Conservation (phyloP, 2,113 vertebrate species). For the Grus americana region DNA sequence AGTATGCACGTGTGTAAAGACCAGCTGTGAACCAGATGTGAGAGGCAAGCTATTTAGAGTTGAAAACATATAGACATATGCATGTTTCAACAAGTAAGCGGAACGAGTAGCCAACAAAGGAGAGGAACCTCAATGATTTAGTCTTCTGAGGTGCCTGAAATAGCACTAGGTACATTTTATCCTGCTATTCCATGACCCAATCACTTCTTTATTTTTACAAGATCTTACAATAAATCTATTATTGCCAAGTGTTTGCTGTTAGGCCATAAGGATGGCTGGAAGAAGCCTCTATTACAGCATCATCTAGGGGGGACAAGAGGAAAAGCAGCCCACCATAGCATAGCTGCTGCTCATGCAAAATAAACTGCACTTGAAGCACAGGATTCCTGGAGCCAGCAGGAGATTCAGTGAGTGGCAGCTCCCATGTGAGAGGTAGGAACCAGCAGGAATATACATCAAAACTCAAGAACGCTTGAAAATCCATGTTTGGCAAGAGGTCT, state of each 20-base stretch:
- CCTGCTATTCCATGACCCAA: background rate
- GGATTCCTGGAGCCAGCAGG: background rate
- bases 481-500: background rate
- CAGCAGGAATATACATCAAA: conserved; percentile 26
- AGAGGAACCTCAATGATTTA: conserved; percentile 31
- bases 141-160: conserved; percentile 25
- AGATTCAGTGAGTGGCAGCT: background rate
- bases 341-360: background rate
- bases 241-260: background rate
- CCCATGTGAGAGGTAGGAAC: background rate
- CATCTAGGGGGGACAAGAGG: conserved; percentile 42
- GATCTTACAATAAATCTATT: background rate
- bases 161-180: background rate
- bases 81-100: background rate
- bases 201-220: conserved; percentile 17
- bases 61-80: background rate
- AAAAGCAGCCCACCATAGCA: conserved; percentile 44
- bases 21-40: conserved; percentile 41
- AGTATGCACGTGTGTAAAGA: background rate
- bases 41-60: background rate
- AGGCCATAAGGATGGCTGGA: background rate
- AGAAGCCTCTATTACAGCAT: conserved; percentile 62
- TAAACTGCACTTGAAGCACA: background rate
- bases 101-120: background rate
- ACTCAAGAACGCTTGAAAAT: conserved; percentile 4